These are phyloP conservation scores for Falcunculus frontatus DNA, from an alignment of 2,113 vertebrate genomes.

Conservation along the genomic window DNA sequence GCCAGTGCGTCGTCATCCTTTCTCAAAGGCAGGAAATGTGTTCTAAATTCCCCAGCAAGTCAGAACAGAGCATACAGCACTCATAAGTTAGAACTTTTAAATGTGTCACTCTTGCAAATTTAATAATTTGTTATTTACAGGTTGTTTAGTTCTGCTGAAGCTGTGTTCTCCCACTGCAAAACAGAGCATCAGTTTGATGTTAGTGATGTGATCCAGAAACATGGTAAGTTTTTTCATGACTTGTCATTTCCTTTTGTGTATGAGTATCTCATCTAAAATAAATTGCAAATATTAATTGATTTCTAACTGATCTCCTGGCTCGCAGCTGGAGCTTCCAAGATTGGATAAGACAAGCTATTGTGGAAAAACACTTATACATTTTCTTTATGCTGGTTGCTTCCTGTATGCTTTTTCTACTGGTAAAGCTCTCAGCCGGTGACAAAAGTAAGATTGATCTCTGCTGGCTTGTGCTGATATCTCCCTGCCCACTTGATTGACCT, in stretches of 20 bases:
- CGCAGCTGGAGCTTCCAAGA: neutral
- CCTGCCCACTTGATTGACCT: fast-evolving
- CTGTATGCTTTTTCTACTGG: neutral
- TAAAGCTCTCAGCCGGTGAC: neutral
- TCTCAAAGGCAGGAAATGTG: neutral
- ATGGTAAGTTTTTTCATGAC: conserved; percentile 69
- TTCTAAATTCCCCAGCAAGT: neutral
- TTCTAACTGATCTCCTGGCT: neutral
- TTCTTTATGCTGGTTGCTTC: neutral
- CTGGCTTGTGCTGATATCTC: neutral
- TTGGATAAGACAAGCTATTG: neutral
- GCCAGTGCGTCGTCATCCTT: neutral
- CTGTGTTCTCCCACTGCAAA: conserved; percentile 82
- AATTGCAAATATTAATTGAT: neutral
- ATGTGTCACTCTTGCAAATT: fast-evolving
- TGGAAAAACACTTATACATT: neutral
- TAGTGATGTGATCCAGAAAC: conserved; percentile 71
- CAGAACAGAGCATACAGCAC: neutral
- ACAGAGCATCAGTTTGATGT: conserved; percentile 80
- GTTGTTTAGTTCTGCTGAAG: conserved; percentile 75
- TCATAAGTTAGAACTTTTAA: fast-evolving
- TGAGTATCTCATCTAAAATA: neutral
- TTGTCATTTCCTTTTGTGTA: fast-evolving
- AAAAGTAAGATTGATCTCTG: neutral
- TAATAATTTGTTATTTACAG: conserved; percentile 57